A percentile compares a stretch with the other conserved stretches of the same genome.
phyloP scores from a whole-genome alignment of 2,113 vertebrate genomes.

The Phylloscopus trochiloides region DNA sequence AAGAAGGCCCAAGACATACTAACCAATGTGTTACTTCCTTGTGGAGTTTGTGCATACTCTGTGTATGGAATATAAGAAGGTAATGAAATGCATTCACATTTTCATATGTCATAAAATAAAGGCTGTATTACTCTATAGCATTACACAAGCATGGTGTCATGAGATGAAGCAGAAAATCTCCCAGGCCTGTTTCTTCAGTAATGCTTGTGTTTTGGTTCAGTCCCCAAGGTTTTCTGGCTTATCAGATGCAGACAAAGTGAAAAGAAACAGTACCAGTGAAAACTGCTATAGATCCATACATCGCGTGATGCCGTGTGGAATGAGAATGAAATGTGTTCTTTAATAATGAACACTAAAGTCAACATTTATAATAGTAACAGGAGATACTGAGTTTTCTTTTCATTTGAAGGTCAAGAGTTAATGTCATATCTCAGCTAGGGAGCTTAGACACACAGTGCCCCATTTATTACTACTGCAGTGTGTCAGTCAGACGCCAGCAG shows the following conservation, averaged over 20 bases:
- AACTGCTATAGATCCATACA: constrained; percentile 11
- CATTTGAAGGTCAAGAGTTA: constrained; percentile 59
- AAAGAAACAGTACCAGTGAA: constrained; percentile 57
- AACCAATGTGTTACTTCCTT: not conserved
- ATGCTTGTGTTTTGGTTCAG: constrained; percentile 23
- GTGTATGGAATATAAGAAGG: not conserved
- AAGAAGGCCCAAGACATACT: not conserved
- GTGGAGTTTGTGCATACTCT: not conserved
- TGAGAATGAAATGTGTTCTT: constrained; percentile 44
- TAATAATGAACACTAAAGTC: constrained; percentile 62
- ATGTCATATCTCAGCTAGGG: constrained; percentile 39
- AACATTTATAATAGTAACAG: constrained; percentile 59
- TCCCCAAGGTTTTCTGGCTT: constrained; percentile 49
- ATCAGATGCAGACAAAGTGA: constrained; percentile 65
- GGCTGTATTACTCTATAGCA: not conserved
- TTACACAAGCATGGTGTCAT: not conserved
- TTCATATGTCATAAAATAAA: not conserved
- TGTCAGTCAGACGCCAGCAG: not conserved
- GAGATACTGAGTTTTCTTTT: constrained; percentile 63
- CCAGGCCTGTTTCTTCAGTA: not conserved
- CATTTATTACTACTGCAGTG: constrained; percentile 37
- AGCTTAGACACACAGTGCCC: constrained; percentile 21
- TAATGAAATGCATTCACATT: not conserved
- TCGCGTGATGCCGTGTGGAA: not conserved
- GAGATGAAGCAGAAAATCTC: constrained; percentile 31